Percentiles rank a stretch among this genome's conserved stretches.
phyloP scores from a whole-genome alignment of 1,140 invertebrate species.

The Cheumatopsyche charites region DNA sequence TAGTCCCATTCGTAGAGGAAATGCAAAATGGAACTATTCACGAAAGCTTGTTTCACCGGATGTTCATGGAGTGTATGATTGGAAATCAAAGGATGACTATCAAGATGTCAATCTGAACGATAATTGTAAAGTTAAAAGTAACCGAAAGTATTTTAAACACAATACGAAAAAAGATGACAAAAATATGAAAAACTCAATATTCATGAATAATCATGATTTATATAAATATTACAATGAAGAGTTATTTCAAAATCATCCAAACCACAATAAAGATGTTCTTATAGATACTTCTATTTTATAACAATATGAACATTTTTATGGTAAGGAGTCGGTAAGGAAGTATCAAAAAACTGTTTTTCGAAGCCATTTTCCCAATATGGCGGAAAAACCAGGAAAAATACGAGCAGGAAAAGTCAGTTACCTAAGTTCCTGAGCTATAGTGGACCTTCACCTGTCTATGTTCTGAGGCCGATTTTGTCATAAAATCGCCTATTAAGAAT shows the following conservation, averaged over 20 bases:
- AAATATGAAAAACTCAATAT: conserved; percentile 42
- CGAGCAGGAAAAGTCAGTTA: too few species aligned
- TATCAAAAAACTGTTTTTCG: too few species aligned
- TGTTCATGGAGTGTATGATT: conserved; percentile 11
- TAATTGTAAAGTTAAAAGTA: neutral
- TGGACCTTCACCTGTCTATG: too few species aligned
- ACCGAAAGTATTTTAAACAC: neutral
- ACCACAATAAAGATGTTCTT: conserved; percentile 50
- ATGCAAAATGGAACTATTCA: conserved; percentile 37
- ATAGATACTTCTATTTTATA: conserved; percentile 74
- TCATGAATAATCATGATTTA: conserved; percentile 39
- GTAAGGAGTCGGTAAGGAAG: too few species aligned
- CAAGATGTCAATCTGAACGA: conserved; percentile 15
- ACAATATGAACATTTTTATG: too few species aligned
- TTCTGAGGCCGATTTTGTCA: too few species aligned
- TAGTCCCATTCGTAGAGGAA: conserved; percentile 36
- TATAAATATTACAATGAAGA: conserved; percentile 32
- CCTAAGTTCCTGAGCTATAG: too few species aligned
- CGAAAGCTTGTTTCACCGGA: conserved; percentile 38
- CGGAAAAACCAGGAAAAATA: too few species aligned
- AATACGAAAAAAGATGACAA: conserved; percentile 20
- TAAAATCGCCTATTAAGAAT: too few species aligned
- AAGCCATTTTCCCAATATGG: too few species aligned
- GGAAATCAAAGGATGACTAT: conserved; percentile 32
- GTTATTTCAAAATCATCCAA: conserved; percentile 36